Percentiles rank a stretch among this genome's conserved stretches.
Evolutionary conservation across 2,888 invertebrate species (phyloP).

Genomic region (Phyllotreta striolata): DNA sequence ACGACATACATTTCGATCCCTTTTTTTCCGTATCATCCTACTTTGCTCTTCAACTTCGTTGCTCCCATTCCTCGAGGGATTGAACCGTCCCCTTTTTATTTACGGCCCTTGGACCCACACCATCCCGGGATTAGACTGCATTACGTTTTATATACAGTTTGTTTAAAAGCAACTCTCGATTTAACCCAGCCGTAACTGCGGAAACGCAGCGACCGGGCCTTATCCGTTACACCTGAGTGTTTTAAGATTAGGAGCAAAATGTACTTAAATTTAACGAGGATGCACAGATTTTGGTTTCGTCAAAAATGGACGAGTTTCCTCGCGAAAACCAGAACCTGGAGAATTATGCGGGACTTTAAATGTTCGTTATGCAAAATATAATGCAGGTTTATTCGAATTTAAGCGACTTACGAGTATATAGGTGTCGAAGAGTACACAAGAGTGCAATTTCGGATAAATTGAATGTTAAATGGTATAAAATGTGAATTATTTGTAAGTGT

Average conservation of each 20-base stretch:
- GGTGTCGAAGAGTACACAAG: no score
- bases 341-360: no score
- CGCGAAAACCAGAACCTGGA: no score
- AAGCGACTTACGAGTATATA: no score
- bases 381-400: no score
- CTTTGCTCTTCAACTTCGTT: conserved; percentile 3
- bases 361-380: no score
- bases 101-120: conserved; percentile 15
- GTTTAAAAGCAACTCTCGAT: conserved; percentile 21
- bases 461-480: no score
- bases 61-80: conserved; percentile 18
- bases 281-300: no score
- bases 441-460: no score
- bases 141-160: conserved; percentile 22
- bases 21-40: not conserved
- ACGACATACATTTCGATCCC: not conserved
- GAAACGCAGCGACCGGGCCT: not conserved
- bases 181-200: not conserved
- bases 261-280: no score
- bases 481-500: no score
- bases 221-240: not conserved
- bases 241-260: not conserved
- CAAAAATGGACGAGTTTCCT: no score
- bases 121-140: conserved; percentile 9
- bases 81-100: conserved; percentile 20